These are phyloP conservation scores for Rhinoptilus africanus DNA, from an alignment of 2,113 vertebrate genomes.

Conservation along the genomic window DNA sequence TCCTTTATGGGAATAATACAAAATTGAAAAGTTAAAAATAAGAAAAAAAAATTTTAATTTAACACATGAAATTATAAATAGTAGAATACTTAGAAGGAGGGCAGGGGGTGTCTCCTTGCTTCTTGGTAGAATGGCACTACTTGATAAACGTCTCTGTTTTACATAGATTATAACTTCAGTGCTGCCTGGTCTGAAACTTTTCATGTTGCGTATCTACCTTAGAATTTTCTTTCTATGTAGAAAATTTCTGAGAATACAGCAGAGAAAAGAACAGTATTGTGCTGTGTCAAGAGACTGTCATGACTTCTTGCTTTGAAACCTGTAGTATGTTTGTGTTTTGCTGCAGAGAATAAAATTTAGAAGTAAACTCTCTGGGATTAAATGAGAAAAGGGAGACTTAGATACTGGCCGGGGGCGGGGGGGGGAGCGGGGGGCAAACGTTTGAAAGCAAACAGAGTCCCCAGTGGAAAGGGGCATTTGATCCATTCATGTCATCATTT, in stretches of 20 bases:
- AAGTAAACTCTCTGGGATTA: background rate
- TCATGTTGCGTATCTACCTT: background rate
- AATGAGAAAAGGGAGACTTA: background rate
- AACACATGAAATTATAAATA: background rate
- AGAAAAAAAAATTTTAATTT: background rate
- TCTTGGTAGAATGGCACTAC: background rate
- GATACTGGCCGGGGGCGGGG: too few species aligned
- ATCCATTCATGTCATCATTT: background rate
- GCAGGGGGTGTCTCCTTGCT: background rate
- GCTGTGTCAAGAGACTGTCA: background rate
- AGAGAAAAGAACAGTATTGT: background rate
- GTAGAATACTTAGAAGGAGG: background rate
- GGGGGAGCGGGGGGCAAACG: rapidly evolving
- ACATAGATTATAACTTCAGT: background rate
- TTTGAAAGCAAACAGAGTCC: background rate
- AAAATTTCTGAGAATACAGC: background rate
- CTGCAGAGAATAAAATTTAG: background rate
- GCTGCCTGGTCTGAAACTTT: background rate
- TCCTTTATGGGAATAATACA: background rate
- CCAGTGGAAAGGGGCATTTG: background rate
- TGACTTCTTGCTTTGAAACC: background rate
- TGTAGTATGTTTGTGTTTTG: background rate
- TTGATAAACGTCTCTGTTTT: background rate
- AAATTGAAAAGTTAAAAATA: background rate
- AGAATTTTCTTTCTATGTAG: background rate